Conservation (phyloP, 2,797 vertebrate species). For the Scarus forsteni region DNA sequence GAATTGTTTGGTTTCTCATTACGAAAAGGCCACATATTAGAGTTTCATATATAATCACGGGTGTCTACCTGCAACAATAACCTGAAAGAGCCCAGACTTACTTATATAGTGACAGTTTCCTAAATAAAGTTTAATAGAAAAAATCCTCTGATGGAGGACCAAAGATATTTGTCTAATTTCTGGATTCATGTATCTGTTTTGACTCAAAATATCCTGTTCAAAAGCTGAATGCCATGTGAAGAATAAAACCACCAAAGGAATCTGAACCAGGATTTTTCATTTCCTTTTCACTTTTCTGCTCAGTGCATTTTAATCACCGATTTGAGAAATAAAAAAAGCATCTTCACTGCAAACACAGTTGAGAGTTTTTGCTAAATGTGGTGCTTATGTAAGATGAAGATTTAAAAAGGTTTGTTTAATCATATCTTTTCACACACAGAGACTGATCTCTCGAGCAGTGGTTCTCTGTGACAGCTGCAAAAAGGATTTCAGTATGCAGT, state of each 20-base stretch:
- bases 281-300: not conserved
- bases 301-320: conserved; percentile 8
- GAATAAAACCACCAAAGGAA: not conserved
- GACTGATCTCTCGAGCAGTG: conserved; percentile 20
- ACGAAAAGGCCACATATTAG: too few species aligned
- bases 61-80: not conserved
- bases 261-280: not conserved
- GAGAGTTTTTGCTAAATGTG: conserved; percentile 28
- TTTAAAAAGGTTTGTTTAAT: conserved; percentile 40
- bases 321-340: conserved; percentile 7
- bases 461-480: conserved; percentile 38
- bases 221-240: conserved; percentile 9
- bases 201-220: conserved; percentile 6
- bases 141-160: conserved; percentile 14
- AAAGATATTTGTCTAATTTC: conserved; percentile 36
- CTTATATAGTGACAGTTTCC: conserved; percentile 17
- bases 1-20: too few species aligned
- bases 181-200: conserved; percentile 19
- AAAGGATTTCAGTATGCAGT: conserved; percentile 46
- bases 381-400: conserved; percentile 30
- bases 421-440: conserved; percentile 30
- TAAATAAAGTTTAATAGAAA: conserved; percentile 6
- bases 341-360: conserved; percentile 25
- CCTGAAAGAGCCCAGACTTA: conserved; percentile 8
- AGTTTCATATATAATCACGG: not conserved